Base-by-base conservation (phyloP, 2,797 vertebrate genomes). In the Oreochromis grahami region DNA sequence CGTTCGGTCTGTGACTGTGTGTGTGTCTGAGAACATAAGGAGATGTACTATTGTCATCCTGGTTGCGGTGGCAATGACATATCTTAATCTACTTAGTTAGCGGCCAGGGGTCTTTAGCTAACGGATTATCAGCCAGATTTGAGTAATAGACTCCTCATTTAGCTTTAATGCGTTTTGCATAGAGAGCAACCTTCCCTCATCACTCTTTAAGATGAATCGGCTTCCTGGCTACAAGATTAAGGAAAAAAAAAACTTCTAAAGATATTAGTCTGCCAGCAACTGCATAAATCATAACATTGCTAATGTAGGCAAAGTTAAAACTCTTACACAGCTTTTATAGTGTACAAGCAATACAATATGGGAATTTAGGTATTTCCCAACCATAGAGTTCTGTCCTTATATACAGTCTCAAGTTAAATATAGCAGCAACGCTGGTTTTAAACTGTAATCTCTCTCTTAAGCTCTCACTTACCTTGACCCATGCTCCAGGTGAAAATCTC, bases 131-230 rank as follows among this genome's bases (percentile, higher is more conserved):
- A 96, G 95, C 88, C 95, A 96, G 93, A 87, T 96, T 96, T 98
- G 98, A 98, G 97, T 98, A 98, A 98, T 98, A 98, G 97, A 98
- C 97, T 98, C 96, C 97, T 98, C 97, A 97, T 98, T 98, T 98
- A 96, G 97, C 97, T 97, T 96, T 98, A 98, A 98, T 98, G 98
- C 95, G 95, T 98, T 98, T 98, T 98, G 98, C 98, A 98, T 98
- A 96, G 97, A 97, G 97, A 98, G 97, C 97, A 97, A 97, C 97
- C 96, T 97, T 94, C 96, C 95, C 96, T 98, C 98, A 98, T 98
- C 97, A 97, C 96, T 98, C 98, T 98, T 98, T 92, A 98, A 98
- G 98, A 98, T 98, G 96, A 98, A 98, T 98, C 96, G 97, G 96
- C 95, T 96, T 95, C 95, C 93, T 95, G 87, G 96, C 96, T 95